Evolutionary conservation across 2,888 invertebrate genomes (phyloP).

Genomic region (Drosophila atripex): DNA sequence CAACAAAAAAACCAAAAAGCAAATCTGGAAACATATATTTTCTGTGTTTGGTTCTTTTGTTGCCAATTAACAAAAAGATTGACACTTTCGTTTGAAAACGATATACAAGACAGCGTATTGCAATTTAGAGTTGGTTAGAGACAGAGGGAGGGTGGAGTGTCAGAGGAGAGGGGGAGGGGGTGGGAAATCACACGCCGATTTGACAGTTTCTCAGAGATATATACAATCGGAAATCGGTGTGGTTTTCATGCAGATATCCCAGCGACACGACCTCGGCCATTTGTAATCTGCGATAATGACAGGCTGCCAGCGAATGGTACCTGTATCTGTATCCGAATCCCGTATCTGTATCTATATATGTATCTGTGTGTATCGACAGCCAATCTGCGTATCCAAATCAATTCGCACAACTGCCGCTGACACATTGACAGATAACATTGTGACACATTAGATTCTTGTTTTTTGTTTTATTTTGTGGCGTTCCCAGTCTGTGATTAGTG

Average conservation of each 20-base stretch:
- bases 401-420: conserved; percentile 63
- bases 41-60: conserved; percentile 48
- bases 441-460: conserved; percentile 39
- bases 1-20: conserved; percentile 31
- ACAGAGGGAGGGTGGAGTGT: not conserved
- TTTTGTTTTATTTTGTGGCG: conserved; percentile 20
- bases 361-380: conserved; percentile 38
- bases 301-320: conserved; percentile 32
- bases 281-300: conserved; percentile 71
- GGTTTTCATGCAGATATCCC: conserved; percentile 28
- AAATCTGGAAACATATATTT: conserved; percentile 42
- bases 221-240: conserved; percentile 4
- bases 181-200: conserved; percentile 49
- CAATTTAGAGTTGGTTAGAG: conserved; percentile 65
- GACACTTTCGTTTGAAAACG: conserved; percentile 72
- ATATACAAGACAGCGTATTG: conserved; percentile 53
- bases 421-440: conserved; percentile 71
- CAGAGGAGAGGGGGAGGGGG: conserved; percentile 2
- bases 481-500: conserved; percentile 37
- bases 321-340: conserved; percentile 5
- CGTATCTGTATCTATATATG: conserved; percentile 1
- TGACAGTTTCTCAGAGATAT: conserved; percentile 47
- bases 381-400: conserved; percentile 52
- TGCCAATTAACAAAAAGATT: conserved; percentile 76
- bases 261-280: conserved; percentile 50